Evolutionary conservation across 2,888 invertebrate genomes (phyloP).

Genomic region (Acanthacorydalis orientalis): DNA sequence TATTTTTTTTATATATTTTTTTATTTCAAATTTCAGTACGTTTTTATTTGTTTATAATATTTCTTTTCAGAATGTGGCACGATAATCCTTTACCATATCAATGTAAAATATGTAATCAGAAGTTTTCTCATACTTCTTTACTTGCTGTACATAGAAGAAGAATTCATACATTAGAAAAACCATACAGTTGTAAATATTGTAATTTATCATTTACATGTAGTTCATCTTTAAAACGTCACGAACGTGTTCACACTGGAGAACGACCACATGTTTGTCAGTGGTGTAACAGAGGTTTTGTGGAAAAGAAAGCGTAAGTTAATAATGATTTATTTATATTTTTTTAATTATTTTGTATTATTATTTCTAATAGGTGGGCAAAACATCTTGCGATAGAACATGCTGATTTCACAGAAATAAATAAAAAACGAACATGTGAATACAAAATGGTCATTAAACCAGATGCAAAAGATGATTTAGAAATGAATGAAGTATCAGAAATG

Average conservation of each 20-base stretch:
- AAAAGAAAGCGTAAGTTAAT: slow-evolving; percentile 2
- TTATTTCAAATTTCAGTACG: too few relatives aligned
- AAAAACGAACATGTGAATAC: slow-evolving; percentile 5
- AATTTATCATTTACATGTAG: slow-evolving; percentile 12
- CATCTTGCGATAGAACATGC: slow-evolving; percentile 3
- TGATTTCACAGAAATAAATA: slow-evolving; percentile 2
- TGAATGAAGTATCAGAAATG: too few relatives aligned
- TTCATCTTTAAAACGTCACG: slow-evolving; percentile 11
- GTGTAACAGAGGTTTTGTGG: slow-evolving; percentile 3
- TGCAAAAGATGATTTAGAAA: neutral
- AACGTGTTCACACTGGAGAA: slow-evolving; percentile 7
- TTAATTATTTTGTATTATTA: neutral
- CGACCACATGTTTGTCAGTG: slow-evolving; percentile 5
- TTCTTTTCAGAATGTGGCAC: slow-evolving; percentile 11
- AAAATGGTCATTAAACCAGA: slow-evolving; percentile 4
- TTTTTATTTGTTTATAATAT: neutral
- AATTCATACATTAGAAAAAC: slow-evolving; percentile 12
- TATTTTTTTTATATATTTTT: too few relatives aligned
- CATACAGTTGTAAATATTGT: slow-evolving; percentile 11
- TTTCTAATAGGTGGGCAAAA: slow-evolving; percentile 4
- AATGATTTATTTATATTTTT: neutral
- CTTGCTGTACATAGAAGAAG: slow-evolving; percentile 12
- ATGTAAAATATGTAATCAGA: slow-evolving; percentile 11
- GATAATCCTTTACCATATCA: slow-evolving; percentile 13
- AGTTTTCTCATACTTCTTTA: slow-evolving; percentile 12